Conservation (phyloP, 2,797 vertebrate genomes). For the Peromyscus melanophrys region DNA sequence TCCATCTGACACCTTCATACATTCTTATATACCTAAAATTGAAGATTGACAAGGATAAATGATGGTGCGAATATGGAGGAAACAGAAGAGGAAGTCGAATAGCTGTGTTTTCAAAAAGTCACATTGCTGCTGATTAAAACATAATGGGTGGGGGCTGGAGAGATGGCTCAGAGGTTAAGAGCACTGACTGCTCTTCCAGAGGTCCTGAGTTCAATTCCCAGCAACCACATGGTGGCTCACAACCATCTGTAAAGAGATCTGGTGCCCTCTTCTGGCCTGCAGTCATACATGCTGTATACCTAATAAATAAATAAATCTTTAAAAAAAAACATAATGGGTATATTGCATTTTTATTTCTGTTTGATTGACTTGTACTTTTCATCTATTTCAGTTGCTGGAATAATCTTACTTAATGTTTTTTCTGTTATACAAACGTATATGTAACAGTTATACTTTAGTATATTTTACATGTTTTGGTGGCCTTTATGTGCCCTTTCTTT, state of each 20-base stretch:
- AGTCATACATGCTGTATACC: too few relatives aligned
- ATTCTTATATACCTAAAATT: neutral
- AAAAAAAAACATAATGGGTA: neutral
- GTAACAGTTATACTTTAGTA: neutral
- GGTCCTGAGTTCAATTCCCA: too few relatives aligned
- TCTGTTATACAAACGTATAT: neutral
- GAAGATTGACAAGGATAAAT: neutral
- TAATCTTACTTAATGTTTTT: neutral
- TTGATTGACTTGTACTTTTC: neutral
- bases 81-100: neutral
- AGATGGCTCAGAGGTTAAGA: too few relatives aligned
- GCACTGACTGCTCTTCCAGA: too few relatives aligned
- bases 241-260: too few relatives aligned
- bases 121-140: neutral
- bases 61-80: neutral
- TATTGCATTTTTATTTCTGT: neutral
- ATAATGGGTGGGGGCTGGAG: too few relatives aligned
- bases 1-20: neutral
- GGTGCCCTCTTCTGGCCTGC: too few relatives aligned
- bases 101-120: neutral
- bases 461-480: neutral
- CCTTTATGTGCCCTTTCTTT: neutral
- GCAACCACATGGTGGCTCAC: too few relatives aligned
- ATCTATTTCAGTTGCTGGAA: neutral
- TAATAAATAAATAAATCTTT: too few relatives aligned